phyloP scores from a whole-genome alignment of 2,888 invertebrate genomes.

The Apamea epomidion region DNA sequence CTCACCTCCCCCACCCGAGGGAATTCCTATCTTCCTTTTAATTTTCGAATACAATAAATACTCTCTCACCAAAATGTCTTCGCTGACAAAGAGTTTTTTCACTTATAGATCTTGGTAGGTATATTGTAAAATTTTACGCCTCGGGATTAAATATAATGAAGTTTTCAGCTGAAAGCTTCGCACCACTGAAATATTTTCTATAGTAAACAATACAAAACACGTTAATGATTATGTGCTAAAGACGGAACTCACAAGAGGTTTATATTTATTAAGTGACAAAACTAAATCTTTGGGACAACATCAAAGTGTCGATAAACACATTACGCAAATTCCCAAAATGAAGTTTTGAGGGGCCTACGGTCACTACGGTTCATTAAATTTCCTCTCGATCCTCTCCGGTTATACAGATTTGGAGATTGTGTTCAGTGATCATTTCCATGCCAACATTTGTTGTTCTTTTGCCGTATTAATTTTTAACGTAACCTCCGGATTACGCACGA shows the following conservation, averaged over 20 bases:
- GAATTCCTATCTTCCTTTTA: conserved; percentile 86
- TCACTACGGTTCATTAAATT: conserved; percentile 55
- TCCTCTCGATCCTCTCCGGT: conserved; percentile 31
- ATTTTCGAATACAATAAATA: conserved; percentile 89
- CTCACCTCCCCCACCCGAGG: conserved; percentile 77
- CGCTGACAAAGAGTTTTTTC: conserved; percentile 74
- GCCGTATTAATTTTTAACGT: conserved; percentile 38
- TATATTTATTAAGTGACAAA: conserved; percentile 36
- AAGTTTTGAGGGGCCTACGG: conserved; percentile 30
- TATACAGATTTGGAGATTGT: conserved; percentile 45
- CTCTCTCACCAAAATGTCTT: conserved; percentile 78
- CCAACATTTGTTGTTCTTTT: conserved; percentile 52
- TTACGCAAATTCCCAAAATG: conserved; percentile 37
- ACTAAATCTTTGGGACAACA: conserved; percentile 37
- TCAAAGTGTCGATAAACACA: conserved; percentile 51
- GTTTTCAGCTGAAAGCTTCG: conserved; percentile 38
- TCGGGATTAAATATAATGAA: conserved; percentile 42
- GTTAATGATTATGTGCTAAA: conserved; percentile 17
- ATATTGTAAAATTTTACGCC: conserved; percentile 55
- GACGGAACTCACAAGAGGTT: conserved; percentile 9
- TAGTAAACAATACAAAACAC: conserved; percentile 9
- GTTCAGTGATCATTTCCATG: conserved; percentile 47
- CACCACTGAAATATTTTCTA: conserved; percentile 16
- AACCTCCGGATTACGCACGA: conserved; percentile 18
- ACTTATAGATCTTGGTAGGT: conserved; percentile 46